Conservation (phyloP, 2,113 vertebrate genomes). For the Setophaga petechia region DNA sequence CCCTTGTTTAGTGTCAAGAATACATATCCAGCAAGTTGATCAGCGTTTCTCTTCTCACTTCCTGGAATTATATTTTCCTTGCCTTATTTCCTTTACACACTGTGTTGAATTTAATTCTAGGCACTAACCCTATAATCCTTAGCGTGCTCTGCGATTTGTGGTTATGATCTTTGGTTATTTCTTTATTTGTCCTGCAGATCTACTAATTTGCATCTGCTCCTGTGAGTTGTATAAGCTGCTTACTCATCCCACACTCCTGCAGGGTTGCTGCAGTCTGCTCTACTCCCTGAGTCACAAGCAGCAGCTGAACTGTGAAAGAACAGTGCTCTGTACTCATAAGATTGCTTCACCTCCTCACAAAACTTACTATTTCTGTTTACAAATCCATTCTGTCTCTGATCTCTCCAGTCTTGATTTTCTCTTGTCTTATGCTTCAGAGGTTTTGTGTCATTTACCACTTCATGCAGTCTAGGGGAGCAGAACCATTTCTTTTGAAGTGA, state of each 20-base stretch:
- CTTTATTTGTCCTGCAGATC: background rate
- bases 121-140: background rate
- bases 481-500: background rate
- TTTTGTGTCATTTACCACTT: background rate
- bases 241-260: background rate
- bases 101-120: background rate
- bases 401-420: background rate
- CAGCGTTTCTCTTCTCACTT: background rate
- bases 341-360: background rate
- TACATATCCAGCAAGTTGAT: background rate
- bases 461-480: background rate
- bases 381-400: background rate
- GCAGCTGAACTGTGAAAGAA: background rate
- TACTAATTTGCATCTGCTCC: background rate
- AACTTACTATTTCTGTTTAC: background rate
- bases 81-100: background rate
- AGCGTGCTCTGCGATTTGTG: background rate
- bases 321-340: background rate
- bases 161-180: background rate
- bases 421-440: background rate
- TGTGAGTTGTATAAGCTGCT: background rate
- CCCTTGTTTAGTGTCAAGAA: slow-evolving; percentile 37
- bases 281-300: background rate
- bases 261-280: background rate
- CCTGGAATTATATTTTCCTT: background rate